Percentiles rank a stretch among this genome's conserved stretches.
Conservation (phyloP, 64 coral and sea anemone genomes). For the Hydrozoanthus tunicans region DNA sequence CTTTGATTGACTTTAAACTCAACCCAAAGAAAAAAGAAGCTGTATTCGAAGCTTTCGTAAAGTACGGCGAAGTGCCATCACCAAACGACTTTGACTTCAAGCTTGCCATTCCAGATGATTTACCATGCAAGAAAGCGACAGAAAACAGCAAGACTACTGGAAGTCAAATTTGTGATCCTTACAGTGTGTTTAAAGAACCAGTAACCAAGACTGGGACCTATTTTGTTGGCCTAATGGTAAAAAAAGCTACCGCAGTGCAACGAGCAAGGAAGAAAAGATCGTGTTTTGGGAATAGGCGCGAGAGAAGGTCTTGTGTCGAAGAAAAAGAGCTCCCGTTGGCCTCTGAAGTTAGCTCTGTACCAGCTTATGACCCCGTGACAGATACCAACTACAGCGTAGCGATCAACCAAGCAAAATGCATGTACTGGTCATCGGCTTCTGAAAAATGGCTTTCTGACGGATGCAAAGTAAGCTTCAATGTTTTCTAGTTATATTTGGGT, state of each 20-base stretch:
- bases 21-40: neutral
- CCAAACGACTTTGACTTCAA: slow-evolving; percentile 32
- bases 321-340: slow-evolving; percentile 63
- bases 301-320: slow-evolving; percentile 67
- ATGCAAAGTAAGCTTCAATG: slow-evolving; percentile 48
- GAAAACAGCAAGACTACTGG: neutral
- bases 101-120: slow-evolving; percentile 3
- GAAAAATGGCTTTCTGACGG: slow-evolving; percentile 56
- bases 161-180: neutral
- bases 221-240: slow-evolving; percentile 15
- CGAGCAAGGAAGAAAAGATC: slow-evolving; percentile 54
- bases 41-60: slow-evolving; percentile 24
- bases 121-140: neutral
- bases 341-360: slow-evolving; percentile 29
- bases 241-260: neutral
- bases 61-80: neutral
- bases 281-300: slow-evolving; percentile 57
- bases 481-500: neutral
- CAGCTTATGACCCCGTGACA: slow-evolving; percentile 53
- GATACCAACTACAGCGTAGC: slow-evolving; percentile 60
- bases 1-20: slow-evolving; percentile 19
- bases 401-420: slow-evolving; percentile 43
- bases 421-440: slow-evolving; percentile 55
- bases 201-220: slow-evolving; percentile 25
- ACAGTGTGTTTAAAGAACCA: slow-evolving; percentile 35